Evolutionary conservation across 1,140 invertebrate species (phyloP).

Genomic region (Pseudomyrmex flavicornis): DNA sequence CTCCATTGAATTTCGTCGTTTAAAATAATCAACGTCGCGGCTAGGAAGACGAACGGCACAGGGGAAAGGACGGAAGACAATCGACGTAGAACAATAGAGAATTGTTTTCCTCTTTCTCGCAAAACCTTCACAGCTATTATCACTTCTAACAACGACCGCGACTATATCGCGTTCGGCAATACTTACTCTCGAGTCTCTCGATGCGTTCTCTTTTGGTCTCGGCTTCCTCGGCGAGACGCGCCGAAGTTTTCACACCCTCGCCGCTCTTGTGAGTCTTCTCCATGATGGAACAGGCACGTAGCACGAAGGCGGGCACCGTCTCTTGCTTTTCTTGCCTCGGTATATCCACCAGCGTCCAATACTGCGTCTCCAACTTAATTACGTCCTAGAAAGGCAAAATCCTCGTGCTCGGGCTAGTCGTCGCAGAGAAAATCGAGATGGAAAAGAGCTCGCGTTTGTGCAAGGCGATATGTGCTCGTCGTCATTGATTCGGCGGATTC

Average conservation of each 20-base stretch:
- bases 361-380: slow-evolving; percentile 95
- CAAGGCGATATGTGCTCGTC: not conserved
- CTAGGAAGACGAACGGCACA: not conserved
- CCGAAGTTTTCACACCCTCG: slow-evolving; percentile 94
- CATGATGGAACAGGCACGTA: slow-evolving; percentile 95
- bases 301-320: slow-evolving; percentile 95
- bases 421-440: not conserved
- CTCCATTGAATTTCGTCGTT: not conserved
- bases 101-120: slow-evolving; percentile 9
- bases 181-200: slow-evolving; percentile 93
- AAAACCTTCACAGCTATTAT: slow-evolving; percentile 1
- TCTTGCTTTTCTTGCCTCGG: slow-evolving; percentile 95
- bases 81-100: slow-evolving; percentile 26
- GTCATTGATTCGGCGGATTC: slow-evolving; percentile 5
- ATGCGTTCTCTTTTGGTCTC: slow-evolving; percentile 92
- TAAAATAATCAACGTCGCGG: slow-evolving; percentile 26
- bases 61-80: not conserved
- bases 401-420: not conserved
- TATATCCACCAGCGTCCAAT: slow-evolving; percentile 96
- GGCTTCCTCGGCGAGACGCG: slow-evolving; percentile 93
- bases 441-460: not conserved
- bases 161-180: not conserved
- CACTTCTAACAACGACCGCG: slow-evolving; percentile 1
- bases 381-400: slow-evolving; percentile 89
- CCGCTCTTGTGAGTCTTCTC: slow-evolving; percentile 95